Evolutionary conservation across 2,113 vertebrate genomes (phyloP).

Genomic region (Ardeotis arabs): DNA sequence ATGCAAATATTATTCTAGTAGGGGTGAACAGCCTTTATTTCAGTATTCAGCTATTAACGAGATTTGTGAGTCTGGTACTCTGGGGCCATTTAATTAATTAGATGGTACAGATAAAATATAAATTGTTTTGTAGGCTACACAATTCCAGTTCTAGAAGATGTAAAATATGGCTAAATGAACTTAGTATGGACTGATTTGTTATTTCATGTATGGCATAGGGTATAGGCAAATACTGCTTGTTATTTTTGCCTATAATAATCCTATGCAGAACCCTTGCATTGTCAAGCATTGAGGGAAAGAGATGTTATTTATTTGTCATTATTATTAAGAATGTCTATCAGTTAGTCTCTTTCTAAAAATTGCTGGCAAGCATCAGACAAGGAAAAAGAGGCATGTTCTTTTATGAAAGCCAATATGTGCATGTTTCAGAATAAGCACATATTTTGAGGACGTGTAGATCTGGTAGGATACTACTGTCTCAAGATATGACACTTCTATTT

Average conservation of each 20-base stretch:
- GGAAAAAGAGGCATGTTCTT: background rate
- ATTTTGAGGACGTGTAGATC: conserved; percentile 37
- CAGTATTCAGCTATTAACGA: conserved; percentile 85
- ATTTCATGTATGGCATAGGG: conserved; percentile 1
- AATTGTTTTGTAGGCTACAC: conserved; percentile 80
- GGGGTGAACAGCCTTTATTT: conserved; percentile 84
- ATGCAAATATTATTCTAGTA: conserved; percentile 88
- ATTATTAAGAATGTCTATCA: conserved; percentile 36
- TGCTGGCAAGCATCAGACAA: background rate
- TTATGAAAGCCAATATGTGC: conserved; percentile 4
- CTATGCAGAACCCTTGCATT: conserved; percentile 4
- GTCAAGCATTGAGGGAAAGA: conserved; percentile 38
- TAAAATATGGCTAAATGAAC: conserved; percentile 73
- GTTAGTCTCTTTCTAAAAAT: background rate
- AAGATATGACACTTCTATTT: conserved; percentile 17
- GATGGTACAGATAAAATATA: conserved; percentile 86
- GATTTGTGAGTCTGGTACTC: conserved; percentile 86
- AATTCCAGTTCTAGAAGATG: conserved; percentile 72
- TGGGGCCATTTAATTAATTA: conserved; percentile 87
- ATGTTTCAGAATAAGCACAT: background rate
- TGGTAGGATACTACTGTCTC: conserved; percentile 32
- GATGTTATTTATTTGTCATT: conserved; percentile 37
- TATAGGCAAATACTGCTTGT: conserved; percentile 37
- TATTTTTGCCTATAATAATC: conserved; percentile 50
- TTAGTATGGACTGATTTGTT: conserved; percentile 62